phyloP scores from a whole-genome alignment of 2,888 invertebrate species.

The Drosophila histrio region DNA sequence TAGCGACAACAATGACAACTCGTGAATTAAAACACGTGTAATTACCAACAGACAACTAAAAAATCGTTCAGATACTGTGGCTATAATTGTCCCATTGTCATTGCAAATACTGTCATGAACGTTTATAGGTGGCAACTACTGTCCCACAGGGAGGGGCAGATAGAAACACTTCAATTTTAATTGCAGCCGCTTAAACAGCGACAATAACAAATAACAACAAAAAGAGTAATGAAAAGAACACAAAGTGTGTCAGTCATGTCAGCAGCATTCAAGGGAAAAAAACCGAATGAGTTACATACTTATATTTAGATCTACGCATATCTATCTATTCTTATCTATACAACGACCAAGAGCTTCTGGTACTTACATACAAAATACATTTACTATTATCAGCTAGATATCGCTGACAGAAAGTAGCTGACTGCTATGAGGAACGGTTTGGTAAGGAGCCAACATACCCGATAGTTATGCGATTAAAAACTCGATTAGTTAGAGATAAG shows the following conservation, averaged over 20 bases:
- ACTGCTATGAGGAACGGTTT: background rate
- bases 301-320: constrained; percentile 34
- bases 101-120: constrained; percentile 38
- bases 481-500: background rate
- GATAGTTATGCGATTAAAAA: background rate
- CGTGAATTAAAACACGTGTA: constrained; percentile 59
- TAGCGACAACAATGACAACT: constrained; percentile 50
- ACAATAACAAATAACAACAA: background rate
- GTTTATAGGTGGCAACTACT: constrained; percentile 13
- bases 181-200: constrained; percentile 15
- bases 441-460: background rate
- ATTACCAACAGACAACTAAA: constrained; percentile 49
- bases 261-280: constrained; percentile 39
- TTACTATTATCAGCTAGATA: background rate
- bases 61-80: constrained; percentile 45
- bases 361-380: background rate
- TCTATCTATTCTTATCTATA: constrained; percentile 18
- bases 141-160: background rate
- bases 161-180: constrained; percentile 33
- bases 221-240: constrained; percentile 13
- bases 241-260: constrained; percentile 47
- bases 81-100: constrained; percentile 66
- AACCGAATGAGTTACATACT: constrained; percentile 15
- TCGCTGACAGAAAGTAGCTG: background rate
- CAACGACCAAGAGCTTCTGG: constrained; percentile 7